Conservation (phyloP, 2,113 vertebrate genomes). For the Tetrax tetrax region DNA sequence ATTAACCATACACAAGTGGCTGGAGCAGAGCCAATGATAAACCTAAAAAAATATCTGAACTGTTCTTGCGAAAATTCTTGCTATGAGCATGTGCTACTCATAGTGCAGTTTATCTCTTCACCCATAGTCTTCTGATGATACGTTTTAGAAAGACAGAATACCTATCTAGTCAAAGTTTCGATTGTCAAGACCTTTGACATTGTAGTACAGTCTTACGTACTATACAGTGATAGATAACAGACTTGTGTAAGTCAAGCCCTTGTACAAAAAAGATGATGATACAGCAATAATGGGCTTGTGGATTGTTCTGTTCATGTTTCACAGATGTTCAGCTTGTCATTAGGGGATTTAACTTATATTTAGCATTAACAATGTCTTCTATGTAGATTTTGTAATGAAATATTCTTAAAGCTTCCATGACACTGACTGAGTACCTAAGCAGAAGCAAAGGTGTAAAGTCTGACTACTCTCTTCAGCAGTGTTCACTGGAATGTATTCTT, state of each 20-base stretch:
- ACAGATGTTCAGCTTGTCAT: background rate
- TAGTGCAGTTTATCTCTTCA: background rate
- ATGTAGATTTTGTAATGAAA: background rate
- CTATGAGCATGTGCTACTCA: background rate
- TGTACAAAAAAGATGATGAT: background rate
- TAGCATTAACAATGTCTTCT: background rate
- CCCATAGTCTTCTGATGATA: background rate
- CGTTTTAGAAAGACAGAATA: background rate
- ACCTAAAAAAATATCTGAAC: background rate
- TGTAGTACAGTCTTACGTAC: background rate
- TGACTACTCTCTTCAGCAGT: background rate
- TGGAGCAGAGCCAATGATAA: background rate
- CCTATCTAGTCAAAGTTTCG: background rate
- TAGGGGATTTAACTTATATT: background rate
- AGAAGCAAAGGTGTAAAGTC: background rate
- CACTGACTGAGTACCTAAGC: background rate
- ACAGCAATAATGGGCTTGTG: background rate
- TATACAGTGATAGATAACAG: background rate
- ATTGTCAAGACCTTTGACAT: background rate
- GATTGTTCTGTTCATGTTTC: background rate
- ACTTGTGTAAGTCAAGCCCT: background rate
- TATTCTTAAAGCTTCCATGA: background rate
- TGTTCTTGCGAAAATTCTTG: background rate
- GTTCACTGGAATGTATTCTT: background rate
- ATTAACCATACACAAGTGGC: background rate